These are phyloP conservation scores for Cistogaster globosa DNA, from an alignment of 2,888 invertebrate species.

Conservation along the genomic window DNA sequence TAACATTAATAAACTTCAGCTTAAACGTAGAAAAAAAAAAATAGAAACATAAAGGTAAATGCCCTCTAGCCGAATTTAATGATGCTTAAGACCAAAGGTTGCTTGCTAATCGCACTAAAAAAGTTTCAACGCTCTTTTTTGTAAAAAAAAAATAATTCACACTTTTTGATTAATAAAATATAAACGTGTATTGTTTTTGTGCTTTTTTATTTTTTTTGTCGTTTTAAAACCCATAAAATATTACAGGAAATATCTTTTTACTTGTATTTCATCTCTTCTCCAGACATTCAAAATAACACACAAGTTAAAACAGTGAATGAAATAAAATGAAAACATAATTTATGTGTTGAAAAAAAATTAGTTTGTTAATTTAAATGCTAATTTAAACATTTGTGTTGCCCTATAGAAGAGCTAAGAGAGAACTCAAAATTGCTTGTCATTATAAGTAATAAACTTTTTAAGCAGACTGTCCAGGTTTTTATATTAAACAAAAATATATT, in stretches of 20 bases:
- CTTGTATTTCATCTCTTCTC: slow-evolving; percentile 4
- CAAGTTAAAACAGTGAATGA: not conserved
- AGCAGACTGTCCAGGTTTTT: too few species aligned
- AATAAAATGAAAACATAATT: slow-evolving; percentile 1
- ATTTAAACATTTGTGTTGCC: not conserved
- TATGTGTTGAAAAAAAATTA: slow-evolving; percentile 41
- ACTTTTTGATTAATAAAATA: slow-evolving; percentile 24
- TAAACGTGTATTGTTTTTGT: not conserved
- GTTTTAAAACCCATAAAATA: slow-evolving; percentile 26
- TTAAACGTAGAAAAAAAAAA: slow-evolving; percentile 6
- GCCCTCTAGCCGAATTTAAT: slow-evolving; percentile 60
- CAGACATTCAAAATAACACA: slow-evolving; percentile 12
- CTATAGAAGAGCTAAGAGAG: not conserved
- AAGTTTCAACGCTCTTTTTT: not conserved
- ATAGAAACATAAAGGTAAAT: slow-evolving; percentile 55
- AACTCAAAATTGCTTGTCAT: too few species aligned
- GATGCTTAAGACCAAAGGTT: slow-evolving; percentile 60
- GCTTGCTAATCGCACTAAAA: slow-evolving; percentile 32
- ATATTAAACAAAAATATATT: too few species aligned
- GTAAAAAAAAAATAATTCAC: not conserved
- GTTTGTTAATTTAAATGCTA: slow-evolving; percentile 30
- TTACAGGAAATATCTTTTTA: slow-evolving; percentile 59
- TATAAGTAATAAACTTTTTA: too few species aligned
- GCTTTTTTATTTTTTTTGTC: slow-evolving; percentile 6
- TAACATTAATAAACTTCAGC: slow-evolving; percentile 38